Base-by-base conservation (phyloP, 1,140 invertebrate genomes). In the Tetragonula clypearis region DNA sequence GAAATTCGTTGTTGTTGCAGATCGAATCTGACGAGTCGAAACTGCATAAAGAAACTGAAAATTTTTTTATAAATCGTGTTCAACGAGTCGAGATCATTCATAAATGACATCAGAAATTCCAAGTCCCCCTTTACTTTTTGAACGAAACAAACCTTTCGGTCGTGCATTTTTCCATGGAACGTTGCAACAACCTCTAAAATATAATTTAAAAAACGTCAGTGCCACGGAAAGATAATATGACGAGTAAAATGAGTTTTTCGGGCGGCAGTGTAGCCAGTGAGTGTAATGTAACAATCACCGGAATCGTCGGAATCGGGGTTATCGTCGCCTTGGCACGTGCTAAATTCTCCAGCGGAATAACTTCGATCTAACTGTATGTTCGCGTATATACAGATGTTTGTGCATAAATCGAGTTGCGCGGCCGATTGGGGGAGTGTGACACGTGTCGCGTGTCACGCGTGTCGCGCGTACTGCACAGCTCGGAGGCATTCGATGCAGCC, bases 401-500 rank as follows among this genome's bases (percentile, higher is more conserved):
- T 9, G 23, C 55, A 35, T 23, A 55, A 41, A 69, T 60, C 58
- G 69, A n/a, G 77, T 49, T 73, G 60, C 68, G 49, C 26, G 60
- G 77, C 56, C 60, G 35, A 41, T 60, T 26, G n/a, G 83, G 60
- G 69, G 69, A 74, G 79, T 79, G 76, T 76, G 75, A 84, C 87
- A 85, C 81, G 87, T 80, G 74, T 56, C 80, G 75, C 87, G 58
- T 86, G 80, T 76, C 84, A 72, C 76, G 79, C 77, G 85, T 83
- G 80, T 76, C 84, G 66, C 72, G 60, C 82, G 85, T 85, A 75
- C 26, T 76, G 81, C 82, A 81, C 81, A 74, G 79, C 77, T 87
- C 75, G 85, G 66, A 79, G 80, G 88, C 62, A 89, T 77, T 82
- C 87, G 60, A 89, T 89, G 79, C 87, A 81, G 73, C 69, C 26